phyloP scores from a whole-genome alignment of 1,140 invertebrate genomes.

The Nilaparvata lugens region DNA sequence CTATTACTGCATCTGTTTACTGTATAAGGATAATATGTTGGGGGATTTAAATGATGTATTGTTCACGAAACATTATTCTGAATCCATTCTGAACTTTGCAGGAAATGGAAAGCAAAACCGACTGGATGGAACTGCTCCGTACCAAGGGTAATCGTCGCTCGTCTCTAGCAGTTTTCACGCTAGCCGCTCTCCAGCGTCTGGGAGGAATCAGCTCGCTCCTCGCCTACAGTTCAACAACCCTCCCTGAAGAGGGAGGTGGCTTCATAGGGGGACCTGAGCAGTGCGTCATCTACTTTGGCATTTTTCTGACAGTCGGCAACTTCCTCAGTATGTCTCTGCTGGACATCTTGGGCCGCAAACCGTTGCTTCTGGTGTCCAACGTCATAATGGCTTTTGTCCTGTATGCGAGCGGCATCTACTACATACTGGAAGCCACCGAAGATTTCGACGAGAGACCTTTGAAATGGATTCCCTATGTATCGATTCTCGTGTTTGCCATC shows the following conservation, averaged over 20 bases:
- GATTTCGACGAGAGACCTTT: slow-evolving; percentile 1
- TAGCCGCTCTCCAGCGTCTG: slow-evolving; percentile 14
- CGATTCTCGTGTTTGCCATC: slow-evolving; percentile 20
- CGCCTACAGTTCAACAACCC: slow-evolving; percentile 21
- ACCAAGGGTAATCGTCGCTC: slow-evolving; percentile 15
- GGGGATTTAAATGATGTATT: not conserved
- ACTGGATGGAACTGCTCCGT: slow-evolving; percentile 12
- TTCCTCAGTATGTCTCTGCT: slow-evolving; percentile 38
- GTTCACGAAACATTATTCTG: slow-evolving; percentile 7
- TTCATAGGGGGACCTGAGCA: slow-evolving; percentile 1
- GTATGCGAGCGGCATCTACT: slow-evolving; percentile 24
- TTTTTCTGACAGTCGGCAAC: slow-evolving; percentile 34
- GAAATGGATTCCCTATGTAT: slow-evolving; percentile 24
- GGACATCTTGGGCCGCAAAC: slow-evolving; percentile 39
- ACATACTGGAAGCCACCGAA: slow-evolving; percentile 16
- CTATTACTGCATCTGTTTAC: not conserved
- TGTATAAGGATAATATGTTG: not conserved
- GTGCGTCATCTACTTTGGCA: slow-evolving; percentile 23
- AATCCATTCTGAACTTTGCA: slow-evolving; percentile 6
- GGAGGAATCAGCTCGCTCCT: slow-evolving; percentile 20
- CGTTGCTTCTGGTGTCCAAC: slow-evolving; percentile 41
- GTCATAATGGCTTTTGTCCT: slow-evolving; percentile 17
- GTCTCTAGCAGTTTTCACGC: slow-evolving; percentile 8
- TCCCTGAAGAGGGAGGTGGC: slow-evolving; percentile 26
- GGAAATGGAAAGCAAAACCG: slow-evolving; percentile 19